These are phyloP conservation scores for Planiliza haematocheilus DNA, from an alignment of 2,113 vertebrate species.

Conservation along the genomic window DNA sequence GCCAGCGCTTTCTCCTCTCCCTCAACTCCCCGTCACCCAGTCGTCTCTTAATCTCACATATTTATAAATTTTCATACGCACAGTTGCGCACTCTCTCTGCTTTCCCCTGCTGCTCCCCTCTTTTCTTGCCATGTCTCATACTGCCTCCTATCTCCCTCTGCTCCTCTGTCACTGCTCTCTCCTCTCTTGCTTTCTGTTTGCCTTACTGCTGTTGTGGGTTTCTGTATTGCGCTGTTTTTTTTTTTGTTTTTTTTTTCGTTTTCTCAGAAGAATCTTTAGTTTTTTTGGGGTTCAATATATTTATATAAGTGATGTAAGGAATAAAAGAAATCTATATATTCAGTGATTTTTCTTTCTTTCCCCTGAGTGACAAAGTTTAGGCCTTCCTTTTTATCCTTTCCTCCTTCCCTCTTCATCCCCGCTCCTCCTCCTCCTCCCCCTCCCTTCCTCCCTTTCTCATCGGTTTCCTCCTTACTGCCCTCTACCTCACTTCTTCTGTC, in stretches of 20 bases:
- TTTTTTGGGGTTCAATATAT: slow-evolving; percentile 84
- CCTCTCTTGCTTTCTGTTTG: slow-evolving; percentile 83
- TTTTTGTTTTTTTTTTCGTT: slow-evolving; percentile 52
- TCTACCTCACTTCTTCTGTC: slow-evolving; percentile 84
- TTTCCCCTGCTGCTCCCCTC: slow-evolving; percentile 27
- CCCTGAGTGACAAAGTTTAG: slow-evolving; percentile 81
- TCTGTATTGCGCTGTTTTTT: slow-evolving; percentile 83
- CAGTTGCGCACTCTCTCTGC: slow-evolving; percentile 60
- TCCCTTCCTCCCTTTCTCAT: slow-evolving; percentile 51
- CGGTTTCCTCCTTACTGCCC: slow-evolving; percentile 67
- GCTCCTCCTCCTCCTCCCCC: slow-evolving; percentile 39
- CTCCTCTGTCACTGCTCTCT: slow-evolving; percentile 60
- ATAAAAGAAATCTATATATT: slow-evolving; percentile 89
- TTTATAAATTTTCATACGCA: slow-evolving; percentile 79
- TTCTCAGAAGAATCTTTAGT: slow-evolving; percentile 62
- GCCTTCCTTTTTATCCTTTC: slow-evolving; percentile 68
- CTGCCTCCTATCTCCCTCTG: slow-evolving; percentile 50
- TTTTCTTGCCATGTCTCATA: slow-evolving; percentile 55
- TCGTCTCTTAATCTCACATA: slow-evolving; percentile 62
- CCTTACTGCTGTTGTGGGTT: slow-evolving; percentile 88
- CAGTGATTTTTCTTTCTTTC: slow-evolving; percentile 81
- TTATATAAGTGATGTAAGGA: slow-evolving; percentile 90
- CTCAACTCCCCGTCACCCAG: slow-evolving; percentile 49
- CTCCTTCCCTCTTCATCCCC: slow-evolving; percentile 55
- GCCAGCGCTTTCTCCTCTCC: slow-evolving; percentile 56